A percentile compares a stretch with the other conserved stretches of the same genome.
These are phyloP conservation scores for Pyralis farinalis DNA, from an alignment of 2,888 invertebrate species.

Conservation along the genomic window DNA sequence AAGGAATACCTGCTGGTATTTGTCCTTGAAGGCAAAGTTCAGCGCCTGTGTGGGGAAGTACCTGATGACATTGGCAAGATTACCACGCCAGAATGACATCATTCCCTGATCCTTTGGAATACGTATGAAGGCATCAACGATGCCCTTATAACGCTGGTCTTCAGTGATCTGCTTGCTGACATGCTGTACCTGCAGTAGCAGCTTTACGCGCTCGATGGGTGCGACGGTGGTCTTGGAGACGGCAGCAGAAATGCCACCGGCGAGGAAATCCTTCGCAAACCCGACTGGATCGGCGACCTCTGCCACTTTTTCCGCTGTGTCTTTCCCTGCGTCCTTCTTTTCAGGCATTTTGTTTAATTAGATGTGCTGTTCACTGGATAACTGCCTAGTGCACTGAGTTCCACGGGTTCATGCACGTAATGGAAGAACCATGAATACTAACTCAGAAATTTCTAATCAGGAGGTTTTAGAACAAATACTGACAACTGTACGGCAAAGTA, in stretches of 20 bases:
- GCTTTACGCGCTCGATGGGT: constrained; percentile 97
- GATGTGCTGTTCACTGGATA: constrained; percentile 54
- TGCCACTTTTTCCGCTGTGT: constrained; percentile 24
- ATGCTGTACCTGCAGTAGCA: constrained; percentile 97
- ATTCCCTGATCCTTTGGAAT: constrained; percentile 95
- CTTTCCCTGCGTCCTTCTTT: too few species aligned
- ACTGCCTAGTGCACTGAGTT: constrained; percentile 53
- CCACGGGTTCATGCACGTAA: constrained; percentile 65
- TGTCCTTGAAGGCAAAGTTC: constrained; percentile 98
- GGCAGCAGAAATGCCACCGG: constrained; percentile 96
- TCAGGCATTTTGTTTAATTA: constrained; percentile 71
- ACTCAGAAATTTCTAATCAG: constrained; percentile 70
- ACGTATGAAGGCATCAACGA: constrained; percentile 93
- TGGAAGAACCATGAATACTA: constrained; percentile 73
- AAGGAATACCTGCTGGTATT: constrained; percentile 95
- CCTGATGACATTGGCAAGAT: constrained; percentile 96
- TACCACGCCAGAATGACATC: constrained; percentile 95
- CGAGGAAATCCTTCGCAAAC: constrained; percentile 95
- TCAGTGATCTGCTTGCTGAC: constrained; percentile 95
- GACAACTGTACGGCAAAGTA: too few species aligned
- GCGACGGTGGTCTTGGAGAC: constrained; percentile 98
- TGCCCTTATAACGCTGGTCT: constrained; percentile 95
- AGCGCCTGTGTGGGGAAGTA: constrained; percentile 98
- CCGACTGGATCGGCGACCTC: constrained; percentile 86
- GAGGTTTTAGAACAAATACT: constrained; percentile 71